Evolutionary conservation across 2,888 invertebrate genomes (phyloP).

Genomic region (Carterocephalus palaemon): DNA sequence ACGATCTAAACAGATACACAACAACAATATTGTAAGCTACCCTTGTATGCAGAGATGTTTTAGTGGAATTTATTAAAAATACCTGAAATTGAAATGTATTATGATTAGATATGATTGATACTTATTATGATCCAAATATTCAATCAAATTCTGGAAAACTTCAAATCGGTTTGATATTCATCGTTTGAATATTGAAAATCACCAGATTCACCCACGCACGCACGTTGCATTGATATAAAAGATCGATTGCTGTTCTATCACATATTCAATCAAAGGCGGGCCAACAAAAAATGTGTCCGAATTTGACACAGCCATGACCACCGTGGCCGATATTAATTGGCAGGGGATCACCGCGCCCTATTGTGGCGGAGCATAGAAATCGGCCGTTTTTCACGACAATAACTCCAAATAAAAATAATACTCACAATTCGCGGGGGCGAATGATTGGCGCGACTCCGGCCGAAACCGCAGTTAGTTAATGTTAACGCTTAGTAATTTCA

Average conservation of each 20-base stretch:
- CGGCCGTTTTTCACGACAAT: conserved; percentile 61
- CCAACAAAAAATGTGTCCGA: conserved; percentile 58
- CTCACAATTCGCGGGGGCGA: conserved; percentile 64
- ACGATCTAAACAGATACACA: too few species aligned
- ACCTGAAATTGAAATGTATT: too few species aligned
- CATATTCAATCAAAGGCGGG: conserved; percentile 30
- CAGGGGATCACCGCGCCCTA: conserved; percentile 65
- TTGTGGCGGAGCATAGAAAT: conserved; percentile 52
- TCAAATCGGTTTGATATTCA: background rate
- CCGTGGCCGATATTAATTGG: conserved; percentile 75
- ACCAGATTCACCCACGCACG: background rate
- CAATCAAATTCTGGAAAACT: conserved; percentile 12
- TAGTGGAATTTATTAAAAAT: too few species aligned
- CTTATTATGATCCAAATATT: too few species aligned
- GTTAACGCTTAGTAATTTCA: conserved; percentile 2
- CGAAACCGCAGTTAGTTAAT: conserved; percentile 14
- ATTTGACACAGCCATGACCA: conserved; percentile 68
- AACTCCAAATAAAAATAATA: conserved; percentile 67
- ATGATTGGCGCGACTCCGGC: conserved; percentile 37
- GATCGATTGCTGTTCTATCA: conserved; percentile 48
- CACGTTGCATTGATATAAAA: conserved; percentile 26
- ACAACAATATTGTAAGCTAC: too few species aligned
- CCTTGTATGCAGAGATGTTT: too few species aligned
- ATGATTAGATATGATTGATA: too few species aligned
- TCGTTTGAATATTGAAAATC: background rate